Evolutionary conservation across 1,140 invertebrate species (phyloP), one percentile per base, ranked within the genome.

Genomic region (Bombus waltoni): DNA sequence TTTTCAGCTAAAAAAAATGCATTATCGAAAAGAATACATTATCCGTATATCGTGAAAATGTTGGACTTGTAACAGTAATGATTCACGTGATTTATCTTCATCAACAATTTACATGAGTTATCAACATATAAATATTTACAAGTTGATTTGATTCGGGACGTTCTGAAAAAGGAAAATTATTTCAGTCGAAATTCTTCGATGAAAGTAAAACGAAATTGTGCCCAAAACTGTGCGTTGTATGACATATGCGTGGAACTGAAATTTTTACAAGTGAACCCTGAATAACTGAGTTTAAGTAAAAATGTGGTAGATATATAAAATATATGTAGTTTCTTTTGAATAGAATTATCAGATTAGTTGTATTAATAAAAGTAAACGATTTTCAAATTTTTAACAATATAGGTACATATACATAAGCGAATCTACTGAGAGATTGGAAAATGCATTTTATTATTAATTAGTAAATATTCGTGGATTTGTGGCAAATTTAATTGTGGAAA

Each of bases 51-150:
- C 42, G 0, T 1, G 32, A 13, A 11, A 25, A 38, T 22, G 0
- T 70, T 18, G 10, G 3, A 25, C 65, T 44, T 35, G 25, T n/a
- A 75, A 53, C n/a, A 68, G 28, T 15, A 11, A 32, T 81, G 66
- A 72, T 53, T 81, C 68, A 71, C 47, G 3, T 25, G 11, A 35
- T 42, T 81, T 81, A 42, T 81, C 79, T 47, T 71, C n/a, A 53
- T 47, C 25, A n/a, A 25, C 4, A 28, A 81, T 80, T n/a, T 53
- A n/a, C 65, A 32, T 4, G 3, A 3, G 9, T 9, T 78, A 78
- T 32, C 38, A 5, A 42, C 11, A 2, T n/a, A 40, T n/a, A 72
- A n/a, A 72, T 72, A 40, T 44, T 44, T 72, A 72, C 8, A 10
- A 73, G 2, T 18, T 9, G 42, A 32, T 72, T 28, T 47, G 42